Conservation (phyloP, 2,113 vertebrate species). For the Lipotes vexillifer region DNA sequence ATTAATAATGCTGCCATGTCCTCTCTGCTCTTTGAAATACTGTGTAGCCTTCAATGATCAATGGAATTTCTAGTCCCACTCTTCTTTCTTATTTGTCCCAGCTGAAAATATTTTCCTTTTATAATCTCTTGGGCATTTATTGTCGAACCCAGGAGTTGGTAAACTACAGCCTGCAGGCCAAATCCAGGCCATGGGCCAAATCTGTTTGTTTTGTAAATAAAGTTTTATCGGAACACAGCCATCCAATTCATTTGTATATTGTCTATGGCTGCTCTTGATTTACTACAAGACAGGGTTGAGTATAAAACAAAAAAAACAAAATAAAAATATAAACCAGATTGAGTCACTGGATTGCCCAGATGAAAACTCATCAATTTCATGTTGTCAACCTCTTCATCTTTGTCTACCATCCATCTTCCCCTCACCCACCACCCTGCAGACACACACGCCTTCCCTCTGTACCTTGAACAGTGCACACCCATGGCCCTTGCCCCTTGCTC, state of each 20-base stretch:
- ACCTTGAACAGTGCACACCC: background rate
- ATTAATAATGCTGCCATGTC: background rate
- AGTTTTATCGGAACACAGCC: background rate
- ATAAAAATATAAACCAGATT: background rate
- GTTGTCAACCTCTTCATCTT: background rate
- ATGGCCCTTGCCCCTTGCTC: background rate
- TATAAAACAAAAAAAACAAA: too few species aligned
- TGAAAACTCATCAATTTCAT: background rate
- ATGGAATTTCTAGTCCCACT: background rate
- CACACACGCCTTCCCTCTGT: background rate
- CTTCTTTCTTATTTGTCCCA: background rate
- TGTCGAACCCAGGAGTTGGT: background rate
- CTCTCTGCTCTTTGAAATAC: conserved; percentile 30
- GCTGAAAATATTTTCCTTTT: background rate
- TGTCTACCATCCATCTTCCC: background rate
- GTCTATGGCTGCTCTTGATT: background rate
- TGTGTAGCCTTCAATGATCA: background rate
- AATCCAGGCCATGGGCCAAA: background rate
- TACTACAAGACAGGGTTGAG: background rate
- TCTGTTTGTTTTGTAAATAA: background rate
- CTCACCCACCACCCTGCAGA: background rate
- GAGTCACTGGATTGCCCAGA: background rate
- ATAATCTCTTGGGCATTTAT: background rate
- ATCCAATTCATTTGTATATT: background rate
- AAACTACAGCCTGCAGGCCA: background rate